Base-by-base conservation (phyloP, 1,140 invertebrate species). In the Melipona quadrifasciata region DNA sequence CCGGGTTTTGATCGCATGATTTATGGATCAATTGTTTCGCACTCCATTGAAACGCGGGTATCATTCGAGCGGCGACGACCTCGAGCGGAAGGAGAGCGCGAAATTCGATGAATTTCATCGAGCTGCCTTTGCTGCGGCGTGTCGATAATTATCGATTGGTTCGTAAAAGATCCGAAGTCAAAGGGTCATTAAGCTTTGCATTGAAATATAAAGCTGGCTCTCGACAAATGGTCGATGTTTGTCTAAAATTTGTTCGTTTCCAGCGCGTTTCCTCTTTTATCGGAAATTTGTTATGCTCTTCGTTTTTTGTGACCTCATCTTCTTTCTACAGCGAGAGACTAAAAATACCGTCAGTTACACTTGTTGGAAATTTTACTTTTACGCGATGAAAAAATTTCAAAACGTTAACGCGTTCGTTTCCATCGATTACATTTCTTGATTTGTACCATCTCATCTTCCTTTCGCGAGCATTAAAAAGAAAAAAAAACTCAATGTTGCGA, bases 21-120 rank as follows among this genome's bases (percentile, higher is more conserved):
- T 83, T 83, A 83, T 83, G 74, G 75, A 83, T 83, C 81, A 78
- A 83, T 83, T 83, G 81, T 83, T 83, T 55, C 74, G 81, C 21
- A 57, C 64, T 70, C 74, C 34, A 70, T 76, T 77, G 73, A 77
- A 82, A 77, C 72, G 27, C 51, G 34, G 19, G 81, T 24, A 70
- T 70, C 81, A 31, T 47, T 77, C 64, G 64, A 24, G 10, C 19
- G 14, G 51, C 31, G n/a, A 58, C 64, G 65, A 58, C 55, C 53
- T 68, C 53, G 64, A 31, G 10, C 34, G 51, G 51, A 68, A 47
- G n/a, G n/a, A 19, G 80, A 31, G 31, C 10, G 24, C 17, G n/a
- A 27, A 67, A 67, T 47, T 27, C 73, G 47, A 68, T 58, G 31
- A 24, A 67, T 82, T 57, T 57, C 51, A 57, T 11, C 27, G 64